Evolutionary conservation across 2,888 invertebrate genomes (phyloP).

Genomic region (Drosophila conformis): DNA sequence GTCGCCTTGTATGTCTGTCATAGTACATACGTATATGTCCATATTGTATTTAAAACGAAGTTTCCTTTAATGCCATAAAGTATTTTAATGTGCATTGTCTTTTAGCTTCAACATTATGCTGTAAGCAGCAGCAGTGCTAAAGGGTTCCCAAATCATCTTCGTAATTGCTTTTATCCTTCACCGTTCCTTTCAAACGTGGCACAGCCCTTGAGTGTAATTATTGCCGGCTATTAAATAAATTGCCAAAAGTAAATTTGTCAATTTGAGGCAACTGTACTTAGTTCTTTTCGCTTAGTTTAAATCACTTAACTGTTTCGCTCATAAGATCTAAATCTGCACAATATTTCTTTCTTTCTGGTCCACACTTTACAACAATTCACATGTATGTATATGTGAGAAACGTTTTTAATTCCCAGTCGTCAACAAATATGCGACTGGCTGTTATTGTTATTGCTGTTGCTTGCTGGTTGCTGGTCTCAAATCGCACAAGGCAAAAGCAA

Average conservation of each 20-base stretch:
- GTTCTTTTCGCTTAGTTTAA: constrained; percentile 23
- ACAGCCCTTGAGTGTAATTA: constrained; percentile 21
- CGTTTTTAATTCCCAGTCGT: constrained; percentile 74
- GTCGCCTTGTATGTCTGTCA: not conserved
- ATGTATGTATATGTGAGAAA: constrained; percentile 33
- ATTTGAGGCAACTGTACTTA: constrained; percentile 31
- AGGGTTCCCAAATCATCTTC: not conserved
- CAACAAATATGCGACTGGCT: constrained; percentile 54
- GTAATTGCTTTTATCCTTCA: not conserved
- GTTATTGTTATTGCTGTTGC: constrained; percentile 45
- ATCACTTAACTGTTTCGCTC: constrained; percentile 54
- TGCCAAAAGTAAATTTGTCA: constrained; percentile 12
- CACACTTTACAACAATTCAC: constrained; percentile 1
- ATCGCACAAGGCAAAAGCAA: constrained; percentile 58
- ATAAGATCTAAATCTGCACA: constrained; percentile 51
- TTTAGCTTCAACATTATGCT: not conserved
- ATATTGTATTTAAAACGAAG: not conserved
- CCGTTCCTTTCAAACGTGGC: constrained; percentile 3
- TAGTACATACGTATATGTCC: not conserved
- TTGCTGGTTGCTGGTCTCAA: constrained; percentile 24
- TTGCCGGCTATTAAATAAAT: constrained; percentile 47
- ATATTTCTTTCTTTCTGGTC: constrained; percentile 16
- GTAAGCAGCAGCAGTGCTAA: not conserved
- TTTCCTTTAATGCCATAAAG: not conserved
- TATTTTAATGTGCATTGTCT: not conserved